Base-by-base conservation (phyloP, 2,113 vertebrate species). In the Callospermophilus lateralis region DNA sequence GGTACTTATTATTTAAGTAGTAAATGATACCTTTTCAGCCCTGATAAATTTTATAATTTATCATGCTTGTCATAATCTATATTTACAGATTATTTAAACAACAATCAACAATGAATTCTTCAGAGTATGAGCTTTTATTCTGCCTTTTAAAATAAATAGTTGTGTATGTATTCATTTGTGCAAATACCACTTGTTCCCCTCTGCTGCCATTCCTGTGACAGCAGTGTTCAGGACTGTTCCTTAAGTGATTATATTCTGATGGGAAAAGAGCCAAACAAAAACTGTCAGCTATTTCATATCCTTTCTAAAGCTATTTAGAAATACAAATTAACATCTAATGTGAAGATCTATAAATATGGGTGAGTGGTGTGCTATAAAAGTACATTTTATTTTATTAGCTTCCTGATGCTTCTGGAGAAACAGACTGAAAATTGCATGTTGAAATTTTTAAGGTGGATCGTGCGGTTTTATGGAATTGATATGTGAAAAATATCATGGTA, bases 61-160 rank as follows among this genome's bases (percentile, higher is more conserved):
- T 95, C 72, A 68, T 84, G 39, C 79, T 95, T 97, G 97, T 96
- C 94, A 96, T 97, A 95, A 97, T 97, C 86, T 97, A 48, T 93
- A 85, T 93, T 95, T 94, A 93, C 58, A 92, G 80, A 94, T 94
- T 87, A 84, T 87, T 95, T 93, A 94, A 96, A 94, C 74, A 96
- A 85, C 48, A 94, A 34, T 73, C 84, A 95, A 74, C 72, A 92
- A 24, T 6, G 20, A 78, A 73, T 92, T 90, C 90, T 97, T 97
- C 77, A 65, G 77, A 88, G 83, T 79, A 51, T 6, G 13, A 83
- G 79, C 93, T 97, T 97, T 94, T 90, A 90, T 95, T 95, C 90
- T 88, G 72, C 76, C 73, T 97, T 92, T 92, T 90, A 84, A 88
- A 84, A 95, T 95, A 97, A 94, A 76, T 89, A 94, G 90, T 93